Conservation (phyloP, 2,113 vertebrate species). For the Cryptotis parvus region DNA sequence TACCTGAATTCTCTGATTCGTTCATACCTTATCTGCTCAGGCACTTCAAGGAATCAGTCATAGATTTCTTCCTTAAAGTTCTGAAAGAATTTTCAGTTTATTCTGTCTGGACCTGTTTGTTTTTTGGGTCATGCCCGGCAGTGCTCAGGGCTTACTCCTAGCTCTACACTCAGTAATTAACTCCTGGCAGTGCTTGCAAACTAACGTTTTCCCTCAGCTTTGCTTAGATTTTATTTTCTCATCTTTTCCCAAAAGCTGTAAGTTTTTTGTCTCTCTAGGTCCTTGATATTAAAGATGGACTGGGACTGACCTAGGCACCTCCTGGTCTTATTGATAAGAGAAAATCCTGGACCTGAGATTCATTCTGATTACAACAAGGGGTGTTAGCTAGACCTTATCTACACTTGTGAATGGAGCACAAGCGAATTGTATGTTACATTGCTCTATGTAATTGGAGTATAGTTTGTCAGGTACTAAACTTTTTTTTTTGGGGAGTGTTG, state of each 20-base stretch:
- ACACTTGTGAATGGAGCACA: not conserved
- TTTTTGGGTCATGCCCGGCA: too few relatives aligned
- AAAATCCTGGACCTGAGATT: not conserved
- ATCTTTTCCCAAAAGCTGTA: constrained; percentile 45
- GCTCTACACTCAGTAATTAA: too few relatives aligned
- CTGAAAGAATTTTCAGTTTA: not conserved
- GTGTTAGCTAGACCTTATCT: not conserved
- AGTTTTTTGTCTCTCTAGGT: not conserved
- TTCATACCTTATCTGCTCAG: not conserved
- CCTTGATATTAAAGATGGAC: constrained; percentile 19
- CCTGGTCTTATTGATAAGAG: not conserved
- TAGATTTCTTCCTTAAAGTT: constrained; percentile 15
- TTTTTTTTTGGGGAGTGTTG: too few relatives aligned
- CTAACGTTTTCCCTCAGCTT: not conserved
- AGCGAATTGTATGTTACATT: not conserved
- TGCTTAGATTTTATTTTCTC: constrained; percentile 18
- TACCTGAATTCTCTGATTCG: not conserved
- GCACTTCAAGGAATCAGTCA: not conserved
- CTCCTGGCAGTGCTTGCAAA: not conserved
- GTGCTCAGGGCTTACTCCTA: too few relatives aligned
- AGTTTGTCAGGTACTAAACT: too few relatives aligned
- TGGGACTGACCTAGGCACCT: not conserved
- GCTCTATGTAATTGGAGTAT: too few relatives aligned
- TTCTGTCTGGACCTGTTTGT: not conserved
- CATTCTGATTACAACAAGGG: not conserved